Conservation (phyloP, 2,888 invertebrate genomes). For the Megastigmus dorsalis region DNA sequence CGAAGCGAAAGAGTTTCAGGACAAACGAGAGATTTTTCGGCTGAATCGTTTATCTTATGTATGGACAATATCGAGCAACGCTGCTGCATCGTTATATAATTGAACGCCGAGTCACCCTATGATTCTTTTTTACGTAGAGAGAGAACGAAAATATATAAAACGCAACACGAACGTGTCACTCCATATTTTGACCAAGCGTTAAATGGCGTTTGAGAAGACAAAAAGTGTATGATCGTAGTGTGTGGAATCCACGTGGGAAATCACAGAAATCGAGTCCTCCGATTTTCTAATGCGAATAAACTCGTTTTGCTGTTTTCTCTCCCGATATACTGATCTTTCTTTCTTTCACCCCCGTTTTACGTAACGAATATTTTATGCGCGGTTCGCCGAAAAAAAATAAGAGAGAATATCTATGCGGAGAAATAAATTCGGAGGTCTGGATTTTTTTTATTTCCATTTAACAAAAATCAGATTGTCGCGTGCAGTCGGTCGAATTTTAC, state of each 20-base stretch:
- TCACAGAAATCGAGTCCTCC: constrained; percentile 14
- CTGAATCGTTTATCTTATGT: constrained; percentile 43
- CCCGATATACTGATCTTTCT: too few relatives aligned
- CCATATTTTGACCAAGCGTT: constrained; percentile 50
- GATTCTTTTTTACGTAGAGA: constrained; percentile 53
- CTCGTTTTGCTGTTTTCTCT: too few relatives aligned
- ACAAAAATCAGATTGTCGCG: constrained; percentile 23
- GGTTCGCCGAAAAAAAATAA: not conserved
- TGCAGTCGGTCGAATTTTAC: constrained; percentile 41
- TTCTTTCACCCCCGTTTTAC: too few relatives aligned
- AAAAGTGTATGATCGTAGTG: constrained; percentile 9
- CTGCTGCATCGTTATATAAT: constrained; percentile 41
- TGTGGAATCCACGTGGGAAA: not conserved
- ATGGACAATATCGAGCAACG: constrained; percentile 43
- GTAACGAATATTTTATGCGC: not conserved
- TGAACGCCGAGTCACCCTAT: constrained; percentile 37
- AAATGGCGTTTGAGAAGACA: constrained; percentile 1
- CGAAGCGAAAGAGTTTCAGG: not conserved
- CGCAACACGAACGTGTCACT: constrained; percentile 41
- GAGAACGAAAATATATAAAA: too few relatives aligned
- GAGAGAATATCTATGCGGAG: too few relatives aligned
- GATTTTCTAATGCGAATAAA: too few relatives aligned
- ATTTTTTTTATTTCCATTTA: constrained; percentile 27
- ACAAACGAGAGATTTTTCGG: constrained; percentile 5
- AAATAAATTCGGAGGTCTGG: constrained; percentile 30